Evolutionary conservation across 53 echinoderm and acorn worm genomes (phyloP).

Genomic region (Apostichopus leukothele): DNA sequence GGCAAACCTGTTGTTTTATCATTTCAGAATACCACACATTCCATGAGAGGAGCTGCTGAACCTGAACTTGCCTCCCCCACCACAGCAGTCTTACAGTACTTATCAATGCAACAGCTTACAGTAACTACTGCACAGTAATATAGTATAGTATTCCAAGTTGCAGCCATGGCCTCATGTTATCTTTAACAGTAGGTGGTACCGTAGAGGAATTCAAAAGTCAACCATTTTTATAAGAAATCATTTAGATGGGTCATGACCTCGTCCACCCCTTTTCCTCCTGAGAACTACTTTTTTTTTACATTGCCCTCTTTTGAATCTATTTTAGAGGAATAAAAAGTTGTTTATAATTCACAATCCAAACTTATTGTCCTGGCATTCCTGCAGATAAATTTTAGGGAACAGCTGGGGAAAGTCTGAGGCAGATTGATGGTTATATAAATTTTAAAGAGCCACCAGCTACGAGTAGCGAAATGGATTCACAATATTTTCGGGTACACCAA

Average conservation of each 20-base stretch:
- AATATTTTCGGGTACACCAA: too few relatives aligned
- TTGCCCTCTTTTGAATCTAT: background rate
- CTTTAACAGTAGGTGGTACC: slow-evolving; percentile 17
- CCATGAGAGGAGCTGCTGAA: background rate
- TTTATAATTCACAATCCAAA: slow-evolving; percentile 11
- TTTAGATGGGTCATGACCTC: slow-evolving; percentile 1
- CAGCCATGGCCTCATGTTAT: background rate
- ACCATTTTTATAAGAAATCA: background rate
- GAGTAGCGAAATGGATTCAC: background rate
- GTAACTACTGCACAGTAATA: background rate
- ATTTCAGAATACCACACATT: slow-evolving; percentile 37
- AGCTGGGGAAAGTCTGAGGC: background rate
- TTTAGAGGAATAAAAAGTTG: slow-evolving; percentile 14
- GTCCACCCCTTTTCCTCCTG: background rate
- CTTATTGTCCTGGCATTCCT: slow-evolving; percentile 25
- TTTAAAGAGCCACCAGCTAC: background rate
- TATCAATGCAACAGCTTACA: background rate
- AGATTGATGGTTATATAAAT: background rate
- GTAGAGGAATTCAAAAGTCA: background rate
- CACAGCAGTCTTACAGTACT: too few relatives aligned
- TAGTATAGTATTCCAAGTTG: background rate
- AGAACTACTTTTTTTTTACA: background rate
- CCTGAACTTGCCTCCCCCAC: background rate
- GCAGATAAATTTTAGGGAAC: slow-evolving; percentile 33
- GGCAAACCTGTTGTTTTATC: slow-evolving; percentile 38